These are phyloP conservation scores for Morpho helenor DNA, from an alignment of 2,888 invertebrate genomes.

Conservation along the genomic window DNA sequence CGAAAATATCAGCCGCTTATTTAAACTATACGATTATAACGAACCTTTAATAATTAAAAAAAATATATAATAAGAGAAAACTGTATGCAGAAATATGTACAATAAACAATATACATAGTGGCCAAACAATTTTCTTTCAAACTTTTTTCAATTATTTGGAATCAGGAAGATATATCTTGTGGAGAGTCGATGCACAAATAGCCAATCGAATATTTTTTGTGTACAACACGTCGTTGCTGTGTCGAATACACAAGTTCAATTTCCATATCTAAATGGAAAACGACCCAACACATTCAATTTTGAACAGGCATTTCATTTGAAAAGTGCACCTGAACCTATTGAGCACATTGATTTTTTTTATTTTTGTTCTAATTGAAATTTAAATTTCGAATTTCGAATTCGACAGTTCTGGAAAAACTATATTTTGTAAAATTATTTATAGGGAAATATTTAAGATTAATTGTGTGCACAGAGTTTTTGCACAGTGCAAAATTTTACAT, in stretches of 20 bases:
- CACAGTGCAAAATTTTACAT: too few relatives aligned
- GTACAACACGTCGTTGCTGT: conserved; percentile 39
- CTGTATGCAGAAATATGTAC: too few relatives aligned
- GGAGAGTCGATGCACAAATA: conserved; percentile 26
- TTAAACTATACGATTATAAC: too few relatives aligned
- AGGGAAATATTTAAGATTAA: too few relatives aligned
- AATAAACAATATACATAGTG: too few relatives aligned
- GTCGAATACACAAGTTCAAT: conserved; percentile 62
- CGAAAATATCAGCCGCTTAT: too few relatives aligned
- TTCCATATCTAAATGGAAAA: conserved; percentile 77
- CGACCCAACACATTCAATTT: conserved; percentile 71
- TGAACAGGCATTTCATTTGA: conserved; percentile 67
- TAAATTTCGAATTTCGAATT: conserved; percentile 35
- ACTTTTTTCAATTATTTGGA: not conserved
- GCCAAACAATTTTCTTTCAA: not conserved
- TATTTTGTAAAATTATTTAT: too few relatives aligned
- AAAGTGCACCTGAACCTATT: conserved; percentile 67
- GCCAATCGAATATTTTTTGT: conserved; percentile 46
- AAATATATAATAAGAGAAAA: too few relatives aligned
- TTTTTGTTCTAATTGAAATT: too few relatives aligned
- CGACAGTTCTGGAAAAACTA: not conserved
- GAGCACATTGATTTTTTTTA: conserved; percentile 41
- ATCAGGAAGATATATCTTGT: conserved; percentile 16
- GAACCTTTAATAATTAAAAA: too few relatives aligned
- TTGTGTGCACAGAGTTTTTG: too few relatives aligned